Evolutionary conservation across 2,888 invertebrate species (phyloP), one percentile per base, ranked within the genome.

Genomic region (Spodoptera picta): DNA sequence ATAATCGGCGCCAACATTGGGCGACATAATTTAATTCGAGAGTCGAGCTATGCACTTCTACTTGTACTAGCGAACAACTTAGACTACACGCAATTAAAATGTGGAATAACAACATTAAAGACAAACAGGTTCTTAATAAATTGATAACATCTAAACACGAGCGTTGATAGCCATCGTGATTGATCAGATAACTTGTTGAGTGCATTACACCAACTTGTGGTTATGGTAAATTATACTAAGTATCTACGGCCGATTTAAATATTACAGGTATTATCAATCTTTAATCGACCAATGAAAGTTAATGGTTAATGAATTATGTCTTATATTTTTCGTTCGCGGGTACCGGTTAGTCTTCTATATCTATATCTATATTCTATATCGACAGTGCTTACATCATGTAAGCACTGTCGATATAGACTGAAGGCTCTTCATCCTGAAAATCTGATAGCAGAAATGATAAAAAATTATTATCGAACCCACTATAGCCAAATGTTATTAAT

Each of bases 111-210:
- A 54, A 48, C 75, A 63, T 74, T 63, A 69, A 24, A 24, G 60
- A 36, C 42, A 36, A 64, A 59, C 65, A 44, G 72, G 72, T 65
- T 57, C 75, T 54, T 59, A 75, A 75, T 59, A 70, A 71, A 65
- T 59, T 61, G 61, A 71, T 71, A 71, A 59, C 55, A 73, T 73
- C 65, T 59, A 44, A 59, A 46, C 52, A 62, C 59, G 63, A 53
- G 59, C 53, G 49, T 23, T 51, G 71, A 74, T 72, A 69, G 47
- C 14, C 57, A 71, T 69, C 63, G 23, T 63, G 72, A 72, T 74
- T 69, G 64, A 72, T 69, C 75, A 44, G 63, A 74, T 72, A 71
- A 73, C 45, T 56, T 24, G 65, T 56, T 51, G 48, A 54, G 58
- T 54, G 50, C 24, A 56, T 63, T 53, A 55, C 43, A 47, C 49